Percentiles rank a stretch among this genome's conserved stretches.
Evolutionary conservation across 2,113 vertebrate genomes (phyloP).

Genomic region (Brienomyrus longianalis): DNA sequence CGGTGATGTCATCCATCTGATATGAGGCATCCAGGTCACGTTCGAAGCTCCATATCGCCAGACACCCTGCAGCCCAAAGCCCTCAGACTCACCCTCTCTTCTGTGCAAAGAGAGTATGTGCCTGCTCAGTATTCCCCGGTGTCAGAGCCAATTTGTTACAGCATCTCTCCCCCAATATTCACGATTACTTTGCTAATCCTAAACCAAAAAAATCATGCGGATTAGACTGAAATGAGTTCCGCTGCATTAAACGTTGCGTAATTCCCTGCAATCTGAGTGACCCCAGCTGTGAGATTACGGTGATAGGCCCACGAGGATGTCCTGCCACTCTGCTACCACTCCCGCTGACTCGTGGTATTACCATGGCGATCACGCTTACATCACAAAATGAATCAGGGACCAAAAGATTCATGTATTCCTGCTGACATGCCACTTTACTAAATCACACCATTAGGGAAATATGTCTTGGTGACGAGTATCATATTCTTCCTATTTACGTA

Average conservation of each 20-base stretch:
- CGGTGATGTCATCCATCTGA: background rate
- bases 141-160: background rate
- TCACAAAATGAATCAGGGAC: background rate
- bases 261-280: slow-evolving; percentile 28
- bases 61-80: background rate
- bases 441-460: background rate
- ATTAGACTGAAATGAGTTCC: slow-evolving; percentile 30
- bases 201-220: slow-evolving; percentile 26
- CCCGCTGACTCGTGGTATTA: background rate
- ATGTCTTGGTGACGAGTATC: background rate
- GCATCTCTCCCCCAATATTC: slow-evolving; percentile 10
- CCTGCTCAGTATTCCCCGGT: background rate
- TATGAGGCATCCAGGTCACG: background rate
- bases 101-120: background rate
- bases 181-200: slow-evolving; percentile 24
- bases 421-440: background rate
- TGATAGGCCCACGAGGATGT: background rate
- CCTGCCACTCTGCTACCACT: slow-evolving; percentile 6
- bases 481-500: background rate
- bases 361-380: too few species aligned
- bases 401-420: background rate
- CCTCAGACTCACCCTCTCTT: background rate
- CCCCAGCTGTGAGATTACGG: slow-evolving; percentile 28
- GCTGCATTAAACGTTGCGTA: slow-evolving; percentile 11
- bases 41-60: background rate